These are phyloP conservation scores for Lacerta agilis DNA, from an alignment of 2,797 vertebrate species.

Conservation along the genomic window DNA sequence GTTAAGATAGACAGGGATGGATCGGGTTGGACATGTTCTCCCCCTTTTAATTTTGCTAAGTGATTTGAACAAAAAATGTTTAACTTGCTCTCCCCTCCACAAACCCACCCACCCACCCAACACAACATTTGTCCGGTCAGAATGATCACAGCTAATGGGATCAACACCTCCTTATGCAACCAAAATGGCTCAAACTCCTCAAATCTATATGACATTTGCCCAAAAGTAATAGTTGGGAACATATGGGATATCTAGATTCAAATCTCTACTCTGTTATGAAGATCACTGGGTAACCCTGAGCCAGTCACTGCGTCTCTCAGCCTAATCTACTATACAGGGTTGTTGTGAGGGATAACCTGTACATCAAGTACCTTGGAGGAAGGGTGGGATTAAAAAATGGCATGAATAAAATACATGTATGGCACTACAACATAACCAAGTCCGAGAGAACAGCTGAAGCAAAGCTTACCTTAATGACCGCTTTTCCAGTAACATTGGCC, in stretches of 20 bases:
- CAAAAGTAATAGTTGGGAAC: neutral
- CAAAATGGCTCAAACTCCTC: neutral
- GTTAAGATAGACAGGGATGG: neutral
- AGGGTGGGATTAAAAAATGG: neutral
- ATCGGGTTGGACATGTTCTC: slow-evolving; percentile 43
- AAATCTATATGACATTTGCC: neutral
- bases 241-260: too few relatives aligned
- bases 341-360: neutral
- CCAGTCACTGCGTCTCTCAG: too few relatives aligned
- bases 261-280: too few relatives aligned
- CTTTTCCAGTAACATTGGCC: slow-evolving; percentile 96
- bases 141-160: slow-evolving; percentile 24
- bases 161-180: neutral
- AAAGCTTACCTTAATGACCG: slow-evolving; percentile 93
- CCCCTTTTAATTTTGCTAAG: slow-evolving; percentile 15
- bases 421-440: neutral
- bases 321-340: neutral
- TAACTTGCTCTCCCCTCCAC: too few relatives aligned
- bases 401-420: neutral
- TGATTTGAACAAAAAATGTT: slow-evolving; percentile 19
- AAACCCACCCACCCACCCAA: neutral
- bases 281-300: too few relatives aligned
- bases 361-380: neutral
- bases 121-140: slow-evolving; percentile 30
- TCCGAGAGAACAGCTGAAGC: neutral